A percentile compares a stretch with the other conserved stretches of the same genome.
These are phyloP conservation scores for Penaeus monodon DNA, from an alignment of 2,888 invertebrate genomes.

Conservation along the genomic window DNA sequence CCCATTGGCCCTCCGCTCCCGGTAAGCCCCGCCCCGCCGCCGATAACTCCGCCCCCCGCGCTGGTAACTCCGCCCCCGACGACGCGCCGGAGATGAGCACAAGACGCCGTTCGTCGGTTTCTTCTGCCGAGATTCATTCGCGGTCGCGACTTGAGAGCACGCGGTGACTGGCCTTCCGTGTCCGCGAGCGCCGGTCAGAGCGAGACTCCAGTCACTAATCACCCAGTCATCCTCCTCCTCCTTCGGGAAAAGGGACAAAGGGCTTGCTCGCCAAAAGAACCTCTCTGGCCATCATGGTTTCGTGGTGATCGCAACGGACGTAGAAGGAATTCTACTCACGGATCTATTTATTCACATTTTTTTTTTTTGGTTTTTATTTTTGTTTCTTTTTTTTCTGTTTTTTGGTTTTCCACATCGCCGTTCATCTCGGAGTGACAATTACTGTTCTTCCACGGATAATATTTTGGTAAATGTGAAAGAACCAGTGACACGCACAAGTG, in stretches of 20 bases:
- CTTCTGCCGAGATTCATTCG: constrained; percentile 54
- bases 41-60: background rate
- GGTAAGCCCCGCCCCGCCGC: constrained; percentile 9
- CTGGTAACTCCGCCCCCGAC: constrained; percentile 38
- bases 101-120: constrained; percentile 30
- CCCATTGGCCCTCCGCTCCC: constrained; percentile 24
- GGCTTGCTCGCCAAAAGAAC: too few species aligned
- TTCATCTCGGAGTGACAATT: too few species aligned
- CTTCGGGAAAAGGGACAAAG: background rate
- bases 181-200: constrained; percentile 3
- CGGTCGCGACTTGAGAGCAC: constrained; percentile 42
- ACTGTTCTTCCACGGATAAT: too few species aligned
- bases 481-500: constrained; percentile 18
- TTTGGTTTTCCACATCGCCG: too few species aligned
- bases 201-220: background rate
- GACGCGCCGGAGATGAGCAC: constrained; percentile 51
- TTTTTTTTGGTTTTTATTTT: too few species aligned
- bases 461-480: constrained; percentile 21
- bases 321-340: too few species aligned
- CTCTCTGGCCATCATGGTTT: too few species aligned
- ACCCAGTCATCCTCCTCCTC: background rate
- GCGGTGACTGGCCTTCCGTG: constrained; percentile 50
- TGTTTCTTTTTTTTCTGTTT: too few species aligned
- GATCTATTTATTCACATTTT: too few species aligned
- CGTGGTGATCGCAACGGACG: too few species aligned